phyloP scores from a whole-genome alignment of 2,797 vertebrate species.

The Myotis planiceps region DNA sequence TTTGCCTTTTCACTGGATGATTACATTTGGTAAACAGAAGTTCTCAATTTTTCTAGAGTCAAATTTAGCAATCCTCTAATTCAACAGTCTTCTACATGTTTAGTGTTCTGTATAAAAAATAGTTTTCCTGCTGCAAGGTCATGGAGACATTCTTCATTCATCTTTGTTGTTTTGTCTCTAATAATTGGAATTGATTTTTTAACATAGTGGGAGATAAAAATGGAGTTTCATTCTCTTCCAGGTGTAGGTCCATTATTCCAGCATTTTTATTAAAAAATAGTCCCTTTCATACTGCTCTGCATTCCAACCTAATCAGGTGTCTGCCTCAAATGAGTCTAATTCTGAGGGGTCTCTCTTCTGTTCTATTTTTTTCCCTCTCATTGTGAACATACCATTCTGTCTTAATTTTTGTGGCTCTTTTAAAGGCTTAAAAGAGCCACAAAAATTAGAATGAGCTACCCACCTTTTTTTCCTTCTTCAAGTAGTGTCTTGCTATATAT shows the following conservation, averaged over 20 bases:
- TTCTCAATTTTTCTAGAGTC: neutral
- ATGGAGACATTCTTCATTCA: neutral
- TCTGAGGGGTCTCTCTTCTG: neutral
- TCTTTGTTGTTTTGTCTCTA: slow-evolving; percentile 31
- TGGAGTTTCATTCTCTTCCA: slow-evolving; percentile 26
- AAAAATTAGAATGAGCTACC: neutral
- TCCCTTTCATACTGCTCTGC: neutral
- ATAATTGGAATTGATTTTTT: slow-evolving; percentile 62
- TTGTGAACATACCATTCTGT: neutral
- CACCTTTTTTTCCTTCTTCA: neutral
- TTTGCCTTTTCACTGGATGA: neutral
- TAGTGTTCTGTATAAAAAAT: neutral
- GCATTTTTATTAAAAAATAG: slow-evolving; percentile 46
- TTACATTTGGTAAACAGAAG: neutral
- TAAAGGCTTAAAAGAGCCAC: neutral
- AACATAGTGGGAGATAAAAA: slow-evolving; percentile 4
- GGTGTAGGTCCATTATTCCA: neutral
- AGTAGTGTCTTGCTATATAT: neutral
- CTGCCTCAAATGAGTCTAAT: neutral
- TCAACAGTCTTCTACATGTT: neutral
- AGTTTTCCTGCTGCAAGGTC: neutral
- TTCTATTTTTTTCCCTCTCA: neutral
- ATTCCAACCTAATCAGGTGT: neutral
- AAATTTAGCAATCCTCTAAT: neutral
- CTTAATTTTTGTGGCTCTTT: neutral